Evolutionary conservation across 2,797 vertebrate species (phyloP).

Genomic region (Pseudomugil gertrudae): DNA sequence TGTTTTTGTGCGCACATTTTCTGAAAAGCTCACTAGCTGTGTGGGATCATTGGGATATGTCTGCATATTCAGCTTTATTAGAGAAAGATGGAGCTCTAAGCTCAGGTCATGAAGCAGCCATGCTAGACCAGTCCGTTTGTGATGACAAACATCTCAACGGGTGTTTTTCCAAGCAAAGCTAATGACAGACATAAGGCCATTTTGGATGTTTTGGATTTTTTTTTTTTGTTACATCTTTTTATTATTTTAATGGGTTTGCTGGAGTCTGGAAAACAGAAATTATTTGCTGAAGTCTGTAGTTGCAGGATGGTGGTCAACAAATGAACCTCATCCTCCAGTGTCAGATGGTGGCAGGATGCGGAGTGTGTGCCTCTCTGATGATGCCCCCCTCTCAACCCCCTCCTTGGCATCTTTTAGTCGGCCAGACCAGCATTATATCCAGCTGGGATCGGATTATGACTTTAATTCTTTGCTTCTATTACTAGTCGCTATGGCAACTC

Average conservation of each 20-base stretch:
- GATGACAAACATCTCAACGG: slow-evolving; percentile 4
- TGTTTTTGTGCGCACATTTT: slow-evolving; percentile 56
- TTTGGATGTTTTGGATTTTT: too few species aligned
- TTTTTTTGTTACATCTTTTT: too few species aligned
- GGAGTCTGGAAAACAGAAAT: too few species aligned
- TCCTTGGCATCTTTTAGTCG: slow-evolving; percentile 29
- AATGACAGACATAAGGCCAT: not conserved
- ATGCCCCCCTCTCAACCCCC: too few species aligned
- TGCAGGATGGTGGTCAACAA: not conserved
- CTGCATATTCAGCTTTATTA: slow-evolving; percentile 4
- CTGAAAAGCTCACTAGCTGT: slow-evolving; percentile 17
- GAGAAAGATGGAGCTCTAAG: slow-evolving; percentile 20
- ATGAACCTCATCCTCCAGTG: slow-evolving; percentile 13
- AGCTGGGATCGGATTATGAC: slow-evolving; percentile 66
- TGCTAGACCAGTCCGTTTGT: not conserved
- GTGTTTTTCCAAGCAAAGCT: slow-evolving; percentile 19
- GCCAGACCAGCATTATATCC: slow-evolving; percentile 45
- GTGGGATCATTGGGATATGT: slow-evolving; percentile 24
- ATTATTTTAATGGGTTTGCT: too few species aligned
- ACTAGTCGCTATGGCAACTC: slow-evolving; percentile 63
- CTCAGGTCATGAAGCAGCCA: slow-evolving; percentile 26
- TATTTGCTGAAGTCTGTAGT: too few species aligned
- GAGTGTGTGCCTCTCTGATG: not conserved
- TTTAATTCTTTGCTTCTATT: slow-evolving; percentile 57
- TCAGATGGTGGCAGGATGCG: not conserved